phyloP scores from a whole-genome alignment of 2,888 invertebrate species.

The Nineta flava region DNA sequence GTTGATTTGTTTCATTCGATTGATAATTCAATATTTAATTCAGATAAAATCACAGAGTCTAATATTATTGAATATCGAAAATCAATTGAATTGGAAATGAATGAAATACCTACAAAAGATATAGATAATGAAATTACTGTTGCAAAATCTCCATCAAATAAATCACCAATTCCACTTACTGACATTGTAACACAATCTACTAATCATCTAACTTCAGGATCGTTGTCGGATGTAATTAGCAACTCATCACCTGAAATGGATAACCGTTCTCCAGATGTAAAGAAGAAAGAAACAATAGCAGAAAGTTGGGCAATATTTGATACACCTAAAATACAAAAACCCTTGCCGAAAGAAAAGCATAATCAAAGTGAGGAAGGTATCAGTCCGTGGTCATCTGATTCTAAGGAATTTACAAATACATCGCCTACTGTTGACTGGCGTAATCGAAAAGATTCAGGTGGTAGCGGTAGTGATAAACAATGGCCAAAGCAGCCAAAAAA shows the following conservation, averaged over 20 bases:
- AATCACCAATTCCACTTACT: constrained; percentile 29
- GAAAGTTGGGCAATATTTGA: constrained; percentile 46
- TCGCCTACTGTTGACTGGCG: constrained; percentile 30
- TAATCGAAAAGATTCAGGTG: constrained; percentile 26
- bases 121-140: constrained; percentile 8
- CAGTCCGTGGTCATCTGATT: constrained; percentile 67
- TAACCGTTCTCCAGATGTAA: constrained; percentile 26
- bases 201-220: constrained; percentile 36
- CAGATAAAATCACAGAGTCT: constrained; percentile 9
- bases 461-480: constrained; percentile 24
- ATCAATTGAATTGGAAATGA: constrained; percentile 10
- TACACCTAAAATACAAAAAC: constrained; percentile 20
- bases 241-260: constrained; percentile 48
- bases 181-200: constrained; percentile 22
- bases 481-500: constrained; percentile 25
- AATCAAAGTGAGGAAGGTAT: constrained; percentile 34
- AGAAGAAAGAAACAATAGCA: constrained; percentile 20
- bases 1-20: constrained; percentile 4
- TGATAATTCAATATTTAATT: constrained; percentile 1
- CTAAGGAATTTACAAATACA: constrained; percentile 39
- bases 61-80: constrained; percentile 11
- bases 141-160: constrained; percentile 14
- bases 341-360: constrained; percentile 20
- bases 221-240: constrained; percentile 44
- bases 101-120: constrained; percentile 8